phyloP scores from a whole-genome alignment of 1,140 invertebrate species.

The Bombus pascuorum region DNA sequence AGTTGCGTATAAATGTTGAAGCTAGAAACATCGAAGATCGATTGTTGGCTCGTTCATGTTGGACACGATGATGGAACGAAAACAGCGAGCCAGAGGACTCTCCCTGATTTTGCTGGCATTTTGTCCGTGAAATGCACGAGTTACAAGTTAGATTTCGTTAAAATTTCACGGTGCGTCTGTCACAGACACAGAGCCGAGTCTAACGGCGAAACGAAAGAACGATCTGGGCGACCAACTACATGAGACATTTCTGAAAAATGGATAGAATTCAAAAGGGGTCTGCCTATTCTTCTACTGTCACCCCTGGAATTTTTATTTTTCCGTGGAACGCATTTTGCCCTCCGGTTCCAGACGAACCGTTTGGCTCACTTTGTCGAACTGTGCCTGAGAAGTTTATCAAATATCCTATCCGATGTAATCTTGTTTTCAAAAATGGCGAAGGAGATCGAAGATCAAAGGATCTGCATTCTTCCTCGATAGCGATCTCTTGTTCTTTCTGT shows the following conservation, averaged over 20 bases:
- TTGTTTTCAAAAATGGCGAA: not conserved
- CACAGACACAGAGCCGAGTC: constrained; percentile 13
- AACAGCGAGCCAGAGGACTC: not conserved
- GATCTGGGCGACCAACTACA: not conserved
- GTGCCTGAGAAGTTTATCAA: not conserved
- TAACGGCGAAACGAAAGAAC: not conserved
- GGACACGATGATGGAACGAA: not conserved
- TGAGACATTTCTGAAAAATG: constrained; percentile 50
- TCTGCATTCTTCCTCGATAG: not conserved
- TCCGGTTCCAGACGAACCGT: not conserved
- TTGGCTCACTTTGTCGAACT: not conserved
- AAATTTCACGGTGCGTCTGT: constrained; percentile 60
- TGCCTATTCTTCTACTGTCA: not conserved
- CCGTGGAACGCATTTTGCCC: constrained; percentile 5
- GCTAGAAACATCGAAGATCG: not conserved
- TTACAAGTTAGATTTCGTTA: constrained; percentile 64
- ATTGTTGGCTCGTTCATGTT: no score
- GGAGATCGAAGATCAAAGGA: not conserved
- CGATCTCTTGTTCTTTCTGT: no score
- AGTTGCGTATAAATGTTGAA: not conserved
- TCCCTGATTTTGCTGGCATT: constrained; percentile 9
- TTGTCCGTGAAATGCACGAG: constrained; percentile 29
- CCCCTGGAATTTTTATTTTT: not conserved
- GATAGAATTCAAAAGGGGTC: constrained; percentile 47
- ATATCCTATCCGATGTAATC: not conserved